Evolutionary conservation across 2,888 invertebrate species (phyloP), one percentile per base, ranked within the genome.

Genomic region (Heliconius hortense): DNA sequence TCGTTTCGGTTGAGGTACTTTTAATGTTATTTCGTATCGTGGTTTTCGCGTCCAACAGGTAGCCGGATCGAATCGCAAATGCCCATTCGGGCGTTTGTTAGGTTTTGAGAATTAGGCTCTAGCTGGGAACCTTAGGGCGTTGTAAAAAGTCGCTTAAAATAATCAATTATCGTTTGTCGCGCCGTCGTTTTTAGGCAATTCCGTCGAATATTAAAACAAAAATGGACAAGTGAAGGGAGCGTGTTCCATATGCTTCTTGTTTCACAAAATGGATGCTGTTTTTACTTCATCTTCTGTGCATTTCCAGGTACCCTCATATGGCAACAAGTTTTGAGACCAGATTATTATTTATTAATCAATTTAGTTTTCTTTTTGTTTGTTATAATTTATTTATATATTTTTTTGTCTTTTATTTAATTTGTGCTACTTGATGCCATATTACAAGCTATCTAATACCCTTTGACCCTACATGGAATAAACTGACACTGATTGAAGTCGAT

Each of bases 301-400:
- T 89, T 93, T 90, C 83, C 93, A 93, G 93, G 93, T 93, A 93
- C 90, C 91, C 89, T 85, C 86, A 87, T 83, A 83, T 89, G 89
- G 87, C 88, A 90, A 86, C 88, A 89, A 87, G 89, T 87, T 75
- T 68, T 66, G 39, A 72, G 59, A 48, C 60, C 18, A 67, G 56
- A 64, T 48, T 62, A 64, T 48, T 62, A 69, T 31, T 35, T 69
- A 56, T 7, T 35, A 10, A 31, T 69, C 10, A 56, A 11, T 56
- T n/a, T 56, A n/a, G 56, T 56, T 69, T 56, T 31, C 13, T 69
- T 69, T 56, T 69, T 11, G 11, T 56, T 69, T 15, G 8, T 56
- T 35, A 31, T 56, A 31, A 53, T 56, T 73, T 73, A 39, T 67
- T 39, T 59, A 21, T 39, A 68, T 53, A 59, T 62, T 2, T 60